Evolutionary conservation across 2,888 invertebrate genomes (phyloP).

Genomic region (Pollenia amentaria): DNA sequence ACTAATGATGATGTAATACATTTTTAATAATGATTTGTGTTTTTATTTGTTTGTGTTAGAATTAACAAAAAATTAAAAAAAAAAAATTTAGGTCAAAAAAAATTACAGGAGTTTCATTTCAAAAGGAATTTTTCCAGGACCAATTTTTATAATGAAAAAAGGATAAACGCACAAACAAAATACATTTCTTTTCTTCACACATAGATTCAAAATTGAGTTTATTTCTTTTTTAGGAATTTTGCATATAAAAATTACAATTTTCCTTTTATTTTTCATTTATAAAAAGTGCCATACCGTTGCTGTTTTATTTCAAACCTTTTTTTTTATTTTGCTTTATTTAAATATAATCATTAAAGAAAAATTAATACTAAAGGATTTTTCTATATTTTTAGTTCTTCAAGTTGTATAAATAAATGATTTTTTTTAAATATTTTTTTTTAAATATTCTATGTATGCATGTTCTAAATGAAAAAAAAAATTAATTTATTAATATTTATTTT

Average conservation of each 20-base stretch:
- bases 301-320: constrained; percentile 52
- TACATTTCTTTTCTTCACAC: constrained; percentile 61
- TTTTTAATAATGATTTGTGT: constrained; percentile 72
- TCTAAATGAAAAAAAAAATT: constrained; percentile 60
- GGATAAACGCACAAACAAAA: constrained; percentile 72
- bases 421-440: constrained; percentile 34
- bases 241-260: constrained; percentile 7
- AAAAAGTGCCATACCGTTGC: constrained; percentile 74
- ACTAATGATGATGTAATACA: constrained; percentile 59
- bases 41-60: constrained; percentile 73
- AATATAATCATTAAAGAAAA: constrained; percentile 16
- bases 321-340: constrained; percentile 48
- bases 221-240: constrained; percentile 17
- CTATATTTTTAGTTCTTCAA: constrained; percentile 59
- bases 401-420: constrained; percentile 51
- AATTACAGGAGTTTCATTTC: not conserved
- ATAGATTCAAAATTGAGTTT: constrained; percentile 66
- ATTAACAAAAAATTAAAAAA: not conserved
- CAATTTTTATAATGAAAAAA: not conserved
- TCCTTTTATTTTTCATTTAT: not conserved
- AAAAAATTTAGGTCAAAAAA: not conserved
- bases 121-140: constrained; percentile 22
- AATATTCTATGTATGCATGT: constrained; percentile 71
- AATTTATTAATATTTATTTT: constrained; percentile 33
- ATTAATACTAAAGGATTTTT: constrained; percentile 66